These are phyloP conservation scores for Galerucella calmariensis DNA, from an alignment of 2,888 invertebrate species.

Conservation along the genomic window DNA sequence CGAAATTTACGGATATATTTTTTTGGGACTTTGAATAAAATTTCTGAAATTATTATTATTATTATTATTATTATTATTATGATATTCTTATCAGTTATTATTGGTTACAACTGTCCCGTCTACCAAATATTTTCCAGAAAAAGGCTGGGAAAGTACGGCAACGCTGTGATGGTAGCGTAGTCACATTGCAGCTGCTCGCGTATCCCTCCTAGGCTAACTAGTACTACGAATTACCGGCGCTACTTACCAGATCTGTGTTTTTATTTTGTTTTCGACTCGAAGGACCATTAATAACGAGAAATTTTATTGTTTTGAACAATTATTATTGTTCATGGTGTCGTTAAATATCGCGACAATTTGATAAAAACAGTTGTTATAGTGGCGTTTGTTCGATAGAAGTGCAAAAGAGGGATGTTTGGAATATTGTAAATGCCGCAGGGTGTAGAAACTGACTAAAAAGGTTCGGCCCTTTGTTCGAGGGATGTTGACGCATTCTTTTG, in stretches of 20 bases:
- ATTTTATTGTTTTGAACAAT: not conserved
- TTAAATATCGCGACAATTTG: not conserved
- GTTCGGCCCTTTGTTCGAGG: constrained; percentile 19
- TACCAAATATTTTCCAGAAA: too few relatives aligned
- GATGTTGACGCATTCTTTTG: constrained; percentile 4
- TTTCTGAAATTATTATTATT: too few relatives aligned
- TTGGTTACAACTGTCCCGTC: too few relatives aligned
- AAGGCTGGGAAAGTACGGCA: constrained; percentile 16
- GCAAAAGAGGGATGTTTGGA: constrained; percentile 6
- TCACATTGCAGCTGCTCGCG: constrained; percentile 44
- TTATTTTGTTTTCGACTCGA: constrained; percentile 32
- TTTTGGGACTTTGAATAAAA: too few relatives aligned
- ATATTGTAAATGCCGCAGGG: constrained; percentile 6
- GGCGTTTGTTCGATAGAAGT: constrained; percentile 1
- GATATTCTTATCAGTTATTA: too few relatives aligned
- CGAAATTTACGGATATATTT: too few relatives aligned
- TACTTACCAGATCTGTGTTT: constrained; percentile 33
- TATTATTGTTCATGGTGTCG: not conserved
- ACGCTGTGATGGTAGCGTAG: constrained; percentile 24
- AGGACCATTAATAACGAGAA: constrained; percentile 9
- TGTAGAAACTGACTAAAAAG: constrained; percentile 8
- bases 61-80: too few relatives aligned
- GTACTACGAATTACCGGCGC: constrained; percentile 35
- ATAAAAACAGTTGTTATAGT: not conserved
- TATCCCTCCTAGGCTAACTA: constrained; percentile 41